Evolutionary conservation across 2,113 vertebrate species (phyloP).

Genomic region (Eudyptes chrysolophus): DNA sequence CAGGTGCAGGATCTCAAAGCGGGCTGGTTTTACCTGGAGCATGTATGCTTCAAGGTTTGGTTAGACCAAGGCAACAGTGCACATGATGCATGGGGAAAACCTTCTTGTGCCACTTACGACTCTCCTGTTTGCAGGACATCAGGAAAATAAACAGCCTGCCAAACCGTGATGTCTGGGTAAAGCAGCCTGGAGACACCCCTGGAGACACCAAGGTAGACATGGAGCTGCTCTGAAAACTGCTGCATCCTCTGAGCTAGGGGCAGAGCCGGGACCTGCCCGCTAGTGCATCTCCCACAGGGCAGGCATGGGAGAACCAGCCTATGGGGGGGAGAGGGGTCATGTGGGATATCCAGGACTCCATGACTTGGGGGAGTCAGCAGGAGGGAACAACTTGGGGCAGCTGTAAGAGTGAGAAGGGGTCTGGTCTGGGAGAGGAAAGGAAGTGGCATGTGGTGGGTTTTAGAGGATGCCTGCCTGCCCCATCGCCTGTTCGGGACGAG

Average conservation of each 20-base stretch:
- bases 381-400: background rate
- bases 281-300: background rate
- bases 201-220: constrained; percentile 46
- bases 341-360: background rate
- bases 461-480: background rate
- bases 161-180: constrained; percentile 78
- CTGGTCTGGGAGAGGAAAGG: background rate
- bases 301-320: background rate
- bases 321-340: accelerated
- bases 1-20: background rate
- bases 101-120: background rate
- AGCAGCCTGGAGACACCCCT: constrained; percentile 10
- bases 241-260: background rate
- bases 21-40: background rate
- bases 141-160: constrained; percentile 73
- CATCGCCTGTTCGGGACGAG: background rate
- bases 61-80: background rate
- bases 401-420: background rate
- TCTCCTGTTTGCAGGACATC: constrained; percentile 71
- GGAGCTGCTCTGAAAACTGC: background rate
- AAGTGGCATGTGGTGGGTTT: background rate
- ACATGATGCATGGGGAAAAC: accelerated
- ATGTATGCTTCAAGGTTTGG: background rate
- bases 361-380: background rate
- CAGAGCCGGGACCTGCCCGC: background rate